Percentiles rank a stretch among this genome's conserved stretches.
These are phyloP conservation scores for Aspiorhynchus laticeps DNA, from an alignment of 2,113 vertebrate genomes.

Conservation along the genomic window DNA sequence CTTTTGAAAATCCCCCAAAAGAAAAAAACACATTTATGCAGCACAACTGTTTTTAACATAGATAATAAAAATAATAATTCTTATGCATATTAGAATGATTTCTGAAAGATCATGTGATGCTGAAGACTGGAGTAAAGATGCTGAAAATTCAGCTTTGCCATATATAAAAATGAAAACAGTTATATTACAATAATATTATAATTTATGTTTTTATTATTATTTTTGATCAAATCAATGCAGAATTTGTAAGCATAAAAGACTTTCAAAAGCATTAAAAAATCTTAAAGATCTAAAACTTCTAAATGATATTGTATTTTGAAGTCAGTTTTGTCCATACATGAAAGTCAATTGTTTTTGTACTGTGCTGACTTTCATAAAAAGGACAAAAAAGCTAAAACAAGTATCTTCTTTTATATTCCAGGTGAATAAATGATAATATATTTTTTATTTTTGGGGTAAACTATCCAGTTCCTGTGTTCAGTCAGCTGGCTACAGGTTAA, in stretches of 20 bases:
- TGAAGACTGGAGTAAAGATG: too few relatives aligned
- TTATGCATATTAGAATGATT: too few relatives aligned
- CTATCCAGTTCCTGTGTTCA: neutral
- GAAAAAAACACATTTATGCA: too few relatives aligned
- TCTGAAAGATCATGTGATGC: too few relatives aligned
- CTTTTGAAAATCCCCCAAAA: too few relatives aligned
- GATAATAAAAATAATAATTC: too few relatives aligned
- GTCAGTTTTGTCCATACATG: neutral
- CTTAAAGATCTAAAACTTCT: neutral
- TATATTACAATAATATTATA: too few relatives aligned
- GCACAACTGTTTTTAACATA: too few relatives aligned
- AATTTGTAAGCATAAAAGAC: neutral
- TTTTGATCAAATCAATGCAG: too few relatives aligned
- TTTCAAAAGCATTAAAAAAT: neutral
- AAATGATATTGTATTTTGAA: neutral
- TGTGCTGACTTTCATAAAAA: neutral
- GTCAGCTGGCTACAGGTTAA: conserved; percentile 49
- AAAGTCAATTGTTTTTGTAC: neutral
- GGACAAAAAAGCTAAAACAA: neutral
- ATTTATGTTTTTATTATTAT: too few relatives aligned
- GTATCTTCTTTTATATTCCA: neutral
- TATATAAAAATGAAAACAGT: too few relatives aligned
- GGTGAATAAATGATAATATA: neutral
- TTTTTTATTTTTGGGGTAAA: neutral
- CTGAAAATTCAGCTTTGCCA: too few relatives aligned